Evolutionary conservation across 2,797 vertebrate species (phyloP).

Genomic region (Phoeniculus purpureus): DNA sequence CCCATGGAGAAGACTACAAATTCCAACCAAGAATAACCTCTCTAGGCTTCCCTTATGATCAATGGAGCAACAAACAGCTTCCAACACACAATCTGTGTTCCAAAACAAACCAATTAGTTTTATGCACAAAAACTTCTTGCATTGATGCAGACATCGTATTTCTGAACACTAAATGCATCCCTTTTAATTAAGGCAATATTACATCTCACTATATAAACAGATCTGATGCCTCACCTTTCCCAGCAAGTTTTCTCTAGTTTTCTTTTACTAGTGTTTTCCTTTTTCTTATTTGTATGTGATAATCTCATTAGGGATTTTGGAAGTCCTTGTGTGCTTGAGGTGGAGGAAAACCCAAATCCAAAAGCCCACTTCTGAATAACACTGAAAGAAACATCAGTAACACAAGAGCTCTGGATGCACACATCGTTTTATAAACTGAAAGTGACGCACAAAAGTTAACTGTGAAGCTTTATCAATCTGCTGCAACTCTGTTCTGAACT

Average conservation of each 20-base stretch:
- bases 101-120: not conserved
- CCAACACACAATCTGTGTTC: not conserved
- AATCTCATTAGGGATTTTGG: not conserved
- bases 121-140: not conserved
- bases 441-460: not conserved
- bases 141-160: not conserved
- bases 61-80: not conserved
- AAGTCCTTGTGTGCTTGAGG: not conserved
- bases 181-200: not conserved
- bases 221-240: not conserved
- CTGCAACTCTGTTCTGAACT: not conserved
- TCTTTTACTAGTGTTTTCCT: not conserved
- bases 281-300: not conserved
- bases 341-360: not conserved
- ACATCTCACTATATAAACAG: not conserved
- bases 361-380: not conserved
- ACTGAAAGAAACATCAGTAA: not conserved
- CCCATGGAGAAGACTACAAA: not conserved
- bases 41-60: not conserved
- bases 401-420: not conserved
- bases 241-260: not conserved
- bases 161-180: not conserved
- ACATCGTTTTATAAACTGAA: not conserved
- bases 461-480: not conserved
- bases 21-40: not conserved